Evolutionary conservation across 2,888 invertebrate genomes (phyloP).

Genomic region (Melinopterus prodromus): DNA sequence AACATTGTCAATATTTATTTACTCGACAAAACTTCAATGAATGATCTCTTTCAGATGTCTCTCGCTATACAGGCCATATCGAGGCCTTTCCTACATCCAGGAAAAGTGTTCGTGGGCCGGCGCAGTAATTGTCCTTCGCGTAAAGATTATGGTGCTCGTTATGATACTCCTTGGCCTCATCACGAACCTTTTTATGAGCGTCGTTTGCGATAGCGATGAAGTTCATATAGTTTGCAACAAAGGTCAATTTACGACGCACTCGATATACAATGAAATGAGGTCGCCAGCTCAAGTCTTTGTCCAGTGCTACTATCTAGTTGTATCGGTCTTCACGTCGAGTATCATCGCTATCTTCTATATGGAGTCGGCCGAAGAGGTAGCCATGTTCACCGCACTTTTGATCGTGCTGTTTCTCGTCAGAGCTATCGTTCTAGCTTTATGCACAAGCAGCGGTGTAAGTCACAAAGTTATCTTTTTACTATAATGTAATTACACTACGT

Average conservation of each 20-base stretch:
- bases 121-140: conserved; percentile 27
- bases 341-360: conserved; percentile 27
- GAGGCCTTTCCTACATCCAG: conserved; percentile 30
- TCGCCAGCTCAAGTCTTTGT: conserved; percentile 17
- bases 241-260: conserved; percentile 17
- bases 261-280: conserved; percentile 17
- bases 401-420: conserved; percentile 23
- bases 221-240: conserved; percentile 8
- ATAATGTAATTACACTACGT: too few relatives aligned
- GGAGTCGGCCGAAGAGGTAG: conserved; percentile 26
- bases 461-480: neutral
- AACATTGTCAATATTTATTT: neutral
- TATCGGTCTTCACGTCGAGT: conserved; percentile 29
- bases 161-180: conserved; percentile 27
- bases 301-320: conserved; percentile 26
- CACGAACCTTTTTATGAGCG: conserved; percentile 22
- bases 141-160: conserved; percentile 28
- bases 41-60: conserved; percentile 23
- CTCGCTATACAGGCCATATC: conserved; percentile 29
- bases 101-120: conserved; percentile 26
- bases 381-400: conserved; percentile 17
- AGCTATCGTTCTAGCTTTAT: conserved; percentile 30
- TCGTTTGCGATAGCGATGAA: conserved; percentile 26
- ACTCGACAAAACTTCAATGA: neutral
- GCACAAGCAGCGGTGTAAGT: conserved; percentile 27